A percentile compares a stretch with the other conserved stretches of the same genome.
phyloP scores from a whole-genome alignment of 2,113 vertebrate genomes.

The Tenebrosternarchus preto region DNA sequence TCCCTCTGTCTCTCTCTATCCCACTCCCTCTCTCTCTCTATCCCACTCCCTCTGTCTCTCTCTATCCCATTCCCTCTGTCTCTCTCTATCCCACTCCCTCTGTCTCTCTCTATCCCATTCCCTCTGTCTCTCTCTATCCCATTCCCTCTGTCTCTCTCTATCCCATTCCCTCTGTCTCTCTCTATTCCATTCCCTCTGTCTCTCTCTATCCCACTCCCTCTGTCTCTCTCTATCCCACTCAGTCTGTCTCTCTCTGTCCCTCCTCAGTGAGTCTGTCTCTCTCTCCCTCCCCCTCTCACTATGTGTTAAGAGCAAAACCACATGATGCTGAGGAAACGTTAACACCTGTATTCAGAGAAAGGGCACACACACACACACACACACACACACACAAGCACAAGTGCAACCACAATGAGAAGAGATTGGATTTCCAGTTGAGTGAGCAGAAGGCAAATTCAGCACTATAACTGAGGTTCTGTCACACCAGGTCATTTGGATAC shows the following conservation, averaged over 20 bases:
- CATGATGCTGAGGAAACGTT: conserved; percentile 32
- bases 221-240: neutral
- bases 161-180: no score
- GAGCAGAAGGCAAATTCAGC: conserved; percentile 42
- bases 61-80: no score
- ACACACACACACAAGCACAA: neutral
- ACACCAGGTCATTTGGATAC: conserved; percentile 44
- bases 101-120: neutral
- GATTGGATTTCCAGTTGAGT: conserved; percentile 46
- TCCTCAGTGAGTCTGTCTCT: no score
- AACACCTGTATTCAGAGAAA: conserved; percentile 40
- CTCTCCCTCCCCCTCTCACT: neutral
- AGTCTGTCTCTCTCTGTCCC: conserved; percentile 9
- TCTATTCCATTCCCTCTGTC: no score
- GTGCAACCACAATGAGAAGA: conserved; percentile 6
- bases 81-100: neutral
- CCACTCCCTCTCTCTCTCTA: no score
- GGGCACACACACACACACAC: neutral
- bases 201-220: neutral
- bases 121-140: no score
- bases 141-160: no score
- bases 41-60: no score
- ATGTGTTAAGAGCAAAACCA: conserved; percentile 16
- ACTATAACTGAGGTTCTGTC: conserved; percentile 37
- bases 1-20: no score